Conservation (phyloP, 2,888 invertebrate genomes). For the Toxonevra muliebris region DNA sequence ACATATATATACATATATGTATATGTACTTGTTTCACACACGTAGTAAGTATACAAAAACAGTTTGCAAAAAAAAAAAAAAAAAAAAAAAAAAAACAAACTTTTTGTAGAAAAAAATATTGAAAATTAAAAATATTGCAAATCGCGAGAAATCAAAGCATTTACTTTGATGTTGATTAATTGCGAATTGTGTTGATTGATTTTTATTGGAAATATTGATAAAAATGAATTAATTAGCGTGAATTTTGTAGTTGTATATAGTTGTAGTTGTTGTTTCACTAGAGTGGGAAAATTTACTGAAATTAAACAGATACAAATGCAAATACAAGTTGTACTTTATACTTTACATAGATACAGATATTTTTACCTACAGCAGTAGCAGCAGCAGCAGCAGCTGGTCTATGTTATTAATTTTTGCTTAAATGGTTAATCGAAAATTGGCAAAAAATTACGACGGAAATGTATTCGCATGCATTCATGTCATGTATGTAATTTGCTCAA, state of each 20-base stretch:
- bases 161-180: slow-evolving; percentile 57
- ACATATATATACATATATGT: neutral
- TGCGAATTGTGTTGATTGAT: slow-evolving; percentile 56
- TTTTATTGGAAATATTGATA: slow-evolving; percentile 60
- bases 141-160: too few relatives aligned
- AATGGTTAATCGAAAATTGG: too few relatives aligned
- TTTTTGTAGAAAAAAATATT: neutral
- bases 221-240: slow-evolving; percentile 41
- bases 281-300: neutral
- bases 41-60: neutral
- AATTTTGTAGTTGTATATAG: slow-evolving; percentile 8
- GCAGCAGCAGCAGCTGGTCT: neutral
- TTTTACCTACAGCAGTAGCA: neutral
- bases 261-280: slow-evolving; percentile 5
- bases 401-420: neutral
- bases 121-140: neutral
- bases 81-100: neutral
- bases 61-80: neutral
- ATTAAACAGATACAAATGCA: neutral
- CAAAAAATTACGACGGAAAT: too few relatives aligned
- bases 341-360: neutral
- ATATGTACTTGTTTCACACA: neutral
- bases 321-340: neutral
- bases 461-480: too few relatives aligned
- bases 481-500: too few relatives aligned